Conservation (phyloP, 2,888 invertebrate species). For the Rhagonycha lutea region DNA sequence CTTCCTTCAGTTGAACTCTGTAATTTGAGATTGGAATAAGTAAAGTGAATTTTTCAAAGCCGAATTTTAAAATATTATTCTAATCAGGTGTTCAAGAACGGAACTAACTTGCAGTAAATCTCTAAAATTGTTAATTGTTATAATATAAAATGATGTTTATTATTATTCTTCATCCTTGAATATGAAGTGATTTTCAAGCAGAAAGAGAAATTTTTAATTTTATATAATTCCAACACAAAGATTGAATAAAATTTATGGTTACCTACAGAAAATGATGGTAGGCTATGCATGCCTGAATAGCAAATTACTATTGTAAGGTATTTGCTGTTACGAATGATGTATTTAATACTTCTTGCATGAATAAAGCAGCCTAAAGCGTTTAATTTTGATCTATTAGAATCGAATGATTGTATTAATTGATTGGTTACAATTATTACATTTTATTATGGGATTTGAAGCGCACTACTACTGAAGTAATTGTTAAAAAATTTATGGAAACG, state of each 20-base stretch:
- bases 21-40: neutral
- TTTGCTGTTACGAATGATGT: no score
- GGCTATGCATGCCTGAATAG: no score
- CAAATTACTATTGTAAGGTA: no score
- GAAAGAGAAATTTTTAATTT: neutral
- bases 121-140: neutral
- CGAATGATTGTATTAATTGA: no score
- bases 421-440: no score
- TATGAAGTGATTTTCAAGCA: neutral
- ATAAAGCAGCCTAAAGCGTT: no score
- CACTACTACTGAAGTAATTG: no score
- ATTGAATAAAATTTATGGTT: neutral
- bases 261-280: no score
- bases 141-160: neutral
- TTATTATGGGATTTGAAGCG: no score
- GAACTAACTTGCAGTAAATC: neutral
- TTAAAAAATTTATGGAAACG: no score
- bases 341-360: no score
- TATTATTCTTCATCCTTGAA: neutral
- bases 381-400: no score
- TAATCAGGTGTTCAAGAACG: neutral
- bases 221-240: neutral
- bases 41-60: neutral
- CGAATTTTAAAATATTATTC: neutral
- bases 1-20: neutral